phyloP scores from a whole-genome alignment of 2,888 invertebrate genomes.

The Colletes collaris region DNA sequence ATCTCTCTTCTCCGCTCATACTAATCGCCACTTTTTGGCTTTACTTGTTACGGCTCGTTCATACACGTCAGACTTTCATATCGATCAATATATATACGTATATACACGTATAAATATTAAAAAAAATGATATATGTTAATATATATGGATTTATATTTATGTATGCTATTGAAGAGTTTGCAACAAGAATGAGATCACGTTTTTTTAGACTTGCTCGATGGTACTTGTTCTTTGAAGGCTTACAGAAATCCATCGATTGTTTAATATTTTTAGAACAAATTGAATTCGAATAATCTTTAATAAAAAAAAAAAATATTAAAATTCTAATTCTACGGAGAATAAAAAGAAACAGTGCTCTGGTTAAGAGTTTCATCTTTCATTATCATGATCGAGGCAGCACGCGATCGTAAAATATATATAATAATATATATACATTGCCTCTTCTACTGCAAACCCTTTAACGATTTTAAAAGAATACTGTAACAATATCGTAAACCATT shows the following conservation, averaged over 20 bases:
- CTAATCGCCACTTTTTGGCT: constrained; percentile 49
- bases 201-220: constrained; percentile 5
- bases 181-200: constrained; percentile 2
- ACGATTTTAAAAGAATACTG: constrained; percentile 1
- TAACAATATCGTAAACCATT: not conserved
- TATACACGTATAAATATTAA: constrained; percentile 42
- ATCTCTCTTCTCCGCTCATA: constrained; percentile 42
- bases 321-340: not conserved
- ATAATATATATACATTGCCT: not conserved
- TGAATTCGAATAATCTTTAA: too few relatives aligned
- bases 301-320: not conserved
- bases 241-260: not conserved
- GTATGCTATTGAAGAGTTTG: constrained; percentile 32
- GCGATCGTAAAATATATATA: not conserved
- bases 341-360: not conserved
- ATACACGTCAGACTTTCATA: constrained; percentile 28
- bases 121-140: constrained; percentile 24
- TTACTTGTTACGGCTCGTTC: constrained; percentile 43
- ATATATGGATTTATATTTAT: constrained; percentile 30
- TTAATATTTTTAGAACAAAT: not conserved
- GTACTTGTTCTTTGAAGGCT: not conserved
- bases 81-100: constrained; percentile 48
- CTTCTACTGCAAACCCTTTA: constrained; percentile 26
- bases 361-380: too few relatives aligned
- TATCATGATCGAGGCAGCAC: not conserved